Evolutionary conservation across 2,888 invertebrate genomes (phyloP), one percentile per base, ranked within the genome.

Genomic region (Amiota mariae): DNA sequence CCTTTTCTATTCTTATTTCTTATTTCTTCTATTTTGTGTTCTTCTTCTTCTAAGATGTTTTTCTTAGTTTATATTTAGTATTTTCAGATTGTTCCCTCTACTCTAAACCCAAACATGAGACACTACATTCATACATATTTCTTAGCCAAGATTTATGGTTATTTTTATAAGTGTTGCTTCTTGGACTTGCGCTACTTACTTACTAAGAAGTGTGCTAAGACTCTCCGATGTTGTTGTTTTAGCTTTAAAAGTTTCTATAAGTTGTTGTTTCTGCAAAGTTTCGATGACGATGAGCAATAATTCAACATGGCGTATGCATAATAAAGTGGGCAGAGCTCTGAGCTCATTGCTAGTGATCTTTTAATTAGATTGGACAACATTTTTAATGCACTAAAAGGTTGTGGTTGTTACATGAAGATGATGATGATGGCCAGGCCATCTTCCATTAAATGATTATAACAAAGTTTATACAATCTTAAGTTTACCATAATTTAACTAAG

Each of bases 111-210:
- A 24, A 24, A 24, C 24, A 24, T 24, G 24, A 24, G 1, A 24
- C 1, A 2, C 1, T 10, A 56, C 3, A 56, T 1, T 10, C 12
- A 8, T 56, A 56, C 13, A 56, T 56, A 56, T 3, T 15, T 15
- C 18, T 9, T 18, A 18, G 51, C 13, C n/a, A 68, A 68, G 67
- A 68, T 51, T 68, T 54, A 68, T 68, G 67, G 54, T 68, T 68
- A 68, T 68, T 68, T 68, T 51, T 68, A 68, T 68, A 68, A 68
- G 51, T 66, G 67, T 68, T 48, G 18, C 18, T 36, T 36, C 36
- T 12, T 67, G 24, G 10, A 51, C 20, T 67, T 67, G 10, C n/a
- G n/a, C n/a, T 54, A 13, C 8, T n/a, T 51, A 15, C 6, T 36
- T 6, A 36, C 8, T 61, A 57, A 68, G 67, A 51, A 51, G 63